phyloP scores from a whole-genome alignment of 2,113 vertebrate genomes.

The Laterallus jamaicensis region DNA sequence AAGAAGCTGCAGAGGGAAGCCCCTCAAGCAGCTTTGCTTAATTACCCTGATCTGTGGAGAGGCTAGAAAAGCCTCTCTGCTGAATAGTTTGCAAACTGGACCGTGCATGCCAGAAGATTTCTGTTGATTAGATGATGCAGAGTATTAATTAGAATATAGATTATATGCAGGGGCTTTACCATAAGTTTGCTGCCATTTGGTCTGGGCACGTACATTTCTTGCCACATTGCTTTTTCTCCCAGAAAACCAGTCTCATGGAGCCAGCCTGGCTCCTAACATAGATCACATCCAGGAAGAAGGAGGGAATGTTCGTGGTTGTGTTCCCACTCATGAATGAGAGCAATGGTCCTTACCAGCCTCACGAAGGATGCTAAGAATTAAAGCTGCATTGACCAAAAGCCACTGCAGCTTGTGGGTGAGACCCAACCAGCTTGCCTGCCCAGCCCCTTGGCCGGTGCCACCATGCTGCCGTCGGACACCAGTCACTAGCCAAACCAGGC shows the following conservation, averaged over 20 bases:
- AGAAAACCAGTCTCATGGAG: not conserved
- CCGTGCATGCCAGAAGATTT: conserved; percentile 53
- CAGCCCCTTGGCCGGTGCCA: not conserved
- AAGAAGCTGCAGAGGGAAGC: conserved; percentile 47
- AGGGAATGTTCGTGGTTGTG: not conserved
- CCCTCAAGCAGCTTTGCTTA: conserved; percentile 75
- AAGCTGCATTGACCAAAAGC: not conserved
- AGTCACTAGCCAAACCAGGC: not conserved
- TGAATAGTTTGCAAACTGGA: conserved; percentile 46
- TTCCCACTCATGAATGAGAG: not conserved
- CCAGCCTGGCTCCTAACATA: not conserved
- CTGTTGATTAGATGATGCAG: conserved; percentile 43
- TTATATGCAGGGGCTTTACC: conserved; percentile 30
- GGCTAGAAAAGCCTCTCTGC: conserved; percentile 49
- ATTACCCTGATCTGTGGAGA: conserved; percentile 71
- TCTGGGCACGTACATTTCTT: not conserved
- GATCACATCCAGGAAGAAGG: not conserved
- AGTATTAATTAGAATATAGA: conserved; percentile 67
- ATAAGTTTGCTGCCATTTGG: conserved; percentile 50
- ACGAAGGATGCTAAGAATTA: not conserved
- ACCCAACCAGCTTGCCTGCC: too few species aligned
- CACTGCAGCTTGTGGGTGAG: not conserved
- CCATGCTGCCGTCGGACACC: not conserved
- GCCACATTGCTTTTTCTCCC: conserved; percentile 21
- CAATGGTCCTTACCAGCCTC: not conserved